Evolutionary conservation across 2,113 vertebrate species (phyloP).

Genomic region (Petrocephalus microphthalmus): DNA sequence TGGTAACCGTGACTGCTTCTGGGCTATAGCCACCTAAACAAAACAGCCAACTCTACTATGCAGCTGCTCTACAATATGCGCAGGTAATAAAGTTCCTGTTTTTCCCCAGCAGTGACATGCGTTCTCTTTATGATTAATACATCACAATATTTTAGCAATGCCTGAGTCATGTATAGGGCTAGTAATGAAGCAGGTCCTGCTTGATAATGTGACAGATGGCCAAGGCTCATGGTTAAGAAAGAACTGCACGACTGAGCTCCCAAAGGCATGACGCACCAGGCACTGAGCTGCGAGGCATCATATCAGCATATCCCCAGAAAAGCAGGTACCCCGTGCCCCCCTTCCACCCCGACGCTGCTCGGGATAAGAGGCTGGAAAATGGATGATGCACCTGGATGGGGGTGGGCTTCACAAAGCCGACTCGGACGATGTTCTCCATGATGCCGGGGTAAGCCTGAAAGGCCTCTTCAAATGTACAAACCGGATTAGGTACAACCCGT

Average conservation of each 20-base stretch:
- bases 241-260: neutral
- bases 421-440: conserved; percentile 77
- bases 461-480: conserved; percentile 76
- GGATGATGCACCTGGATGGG: conserved; percentile 82
- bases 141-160: neutral
- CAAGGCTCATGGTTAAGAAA: neutral
- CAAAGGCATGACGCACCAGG: neutral
- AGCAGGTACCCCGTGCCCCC: neutral
- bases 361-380: neutral
- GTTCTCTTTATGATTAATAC: neutral
- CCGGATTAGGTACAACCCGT: conserved; percentile 76
- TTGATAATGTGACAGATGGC: neutral
- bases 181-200: neutral
- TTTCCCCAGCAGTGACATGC: neutral
- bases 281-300: neutral
- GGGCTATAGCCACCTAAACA: neutral
- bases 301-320: neutral
- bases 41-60: neutral
- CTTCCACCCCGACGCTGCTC: neutral
- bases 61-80: neutral
- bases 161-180: neutral
- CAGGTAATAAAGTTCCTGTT: neutral
- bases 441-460: conserved; percentile 78
- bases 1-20: neutral
- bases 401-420: conserved; percentile 82